Conservation (phyloP, 2,113 vertebrate species). For the Melierax canorus region DNA sequence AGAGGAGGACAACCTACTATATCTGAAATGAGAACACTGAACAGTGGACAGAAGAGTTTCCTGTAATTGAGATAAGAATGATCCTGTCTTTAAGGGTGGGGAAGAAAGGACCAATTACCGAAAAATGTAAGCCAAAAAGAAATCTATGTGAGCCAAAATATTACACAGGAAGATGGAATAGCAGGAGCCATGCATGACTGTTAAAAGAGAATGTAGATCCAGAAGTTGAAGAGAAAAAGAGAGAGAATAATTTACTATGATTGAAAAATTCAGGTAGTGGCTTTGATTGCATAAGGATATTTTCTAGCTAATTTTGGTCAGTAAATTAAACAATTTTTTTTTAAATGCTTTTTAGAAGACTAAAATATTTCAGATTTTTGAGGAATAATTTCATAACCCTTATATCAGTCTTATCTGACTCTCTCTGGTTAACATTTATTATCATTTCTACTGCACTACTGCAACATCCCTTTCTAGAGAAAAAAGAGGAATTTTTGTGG, state of each 20-base stretch:
- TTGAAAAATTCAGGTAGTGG: not conserved
- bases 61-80: not conserved
- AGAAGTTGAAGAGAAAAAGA: not conserved
- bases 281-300: not conserved
- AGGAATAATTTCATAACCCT: not conserved
- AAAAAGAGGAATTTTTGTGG: not conserved
- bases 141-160: not conserved
- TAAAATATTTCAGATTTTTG: not conserved
- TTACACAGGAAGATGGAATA: not conserved
- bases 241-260: not conserved
- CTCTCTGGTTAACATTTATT: not conserved
- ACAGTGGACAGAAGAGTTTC: not conserved
- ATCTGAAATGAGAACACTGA: not conserved
- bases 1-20: not conserved
- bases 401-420: not conserved
- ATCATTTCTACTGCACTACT: not conserved
- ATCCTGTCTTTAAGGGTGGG: not conserved
- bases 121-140: not conserved
- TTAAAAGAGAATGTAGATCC: not conserved
- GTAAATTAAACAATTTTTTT: not conserved
- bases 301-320: not conserved
- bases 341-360: fast-evolving
- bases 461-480: not conserved
- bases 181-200: not conserved
- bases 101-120: not conserved